Percentiles rank a stretch among this genome's conserved stretches.
These are phyloP conservation scores for Panzeria rudis DNA, from an alignment of 2,888 invertebrate genomes.

Conservation along the genomic window DNA sequence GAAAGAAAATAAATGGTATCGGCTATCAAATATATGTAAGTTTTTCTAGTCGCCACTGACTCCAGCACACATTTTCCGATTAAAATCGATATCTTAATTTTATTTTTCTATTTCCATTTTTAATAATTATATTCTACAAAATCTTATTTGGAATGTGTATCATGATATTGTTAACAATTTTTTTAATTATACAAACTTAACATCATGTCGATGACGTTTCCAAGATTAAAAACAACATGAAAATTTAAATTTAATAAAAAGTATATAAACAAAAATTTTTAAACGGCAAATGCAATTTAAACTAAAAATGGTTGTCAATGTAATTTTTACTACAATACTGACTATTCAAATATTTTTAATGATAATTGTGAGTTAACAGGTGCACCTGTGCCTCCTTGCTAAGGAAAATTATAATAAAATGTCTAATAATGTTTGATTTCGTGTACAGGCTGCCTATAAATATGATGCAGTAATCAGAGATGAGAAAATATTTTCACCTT, in stretches of 20 bases:
- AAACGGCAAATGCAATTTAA: not conserved
- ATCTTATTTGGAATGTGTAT: too few species aligned
- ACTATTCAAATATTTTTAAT: not conserved
- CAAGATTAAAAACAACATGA: slow-evolving; percentile 8
- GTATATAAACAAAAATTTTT: slow-evolving; percentile 2
- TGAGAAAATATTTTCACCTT: slow-evolving; percentile 19
- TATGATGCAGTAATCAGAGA: not conserved
- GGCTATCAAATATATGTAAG: too few species aligned
- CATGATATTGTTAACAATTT: not conserved
- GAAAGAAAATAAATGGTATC: too few species aligned
- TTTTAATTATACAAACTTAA: slow-evolving; percentile 1
- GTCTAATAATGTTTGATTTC: not conserved
- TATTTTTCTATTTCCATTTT: too few species aligned
- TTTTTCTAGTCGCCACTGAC: too few species aligned
- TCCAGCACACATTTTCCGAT: too few species aligned
- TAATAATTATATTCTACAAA: too few species aligned
- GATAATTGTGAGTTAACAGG: slow-evolving; percentile 5
- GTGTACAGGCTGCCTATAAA: not conserved
- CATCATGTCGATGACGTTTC: not conserved
- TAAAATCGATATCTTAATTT: too few species aligned
- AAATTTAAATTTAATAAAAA: not conserved
- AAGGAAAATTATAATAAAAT: not conserved
- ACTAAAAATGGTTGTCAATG: not conserved
- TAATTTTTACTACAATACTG: not conserved
- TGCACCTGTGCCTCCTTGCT: not conserved